phyloP scores from a whole-genome alignment of 2,888 invertebrate genomes.

The Asteroscopus sphinx region DNA sequence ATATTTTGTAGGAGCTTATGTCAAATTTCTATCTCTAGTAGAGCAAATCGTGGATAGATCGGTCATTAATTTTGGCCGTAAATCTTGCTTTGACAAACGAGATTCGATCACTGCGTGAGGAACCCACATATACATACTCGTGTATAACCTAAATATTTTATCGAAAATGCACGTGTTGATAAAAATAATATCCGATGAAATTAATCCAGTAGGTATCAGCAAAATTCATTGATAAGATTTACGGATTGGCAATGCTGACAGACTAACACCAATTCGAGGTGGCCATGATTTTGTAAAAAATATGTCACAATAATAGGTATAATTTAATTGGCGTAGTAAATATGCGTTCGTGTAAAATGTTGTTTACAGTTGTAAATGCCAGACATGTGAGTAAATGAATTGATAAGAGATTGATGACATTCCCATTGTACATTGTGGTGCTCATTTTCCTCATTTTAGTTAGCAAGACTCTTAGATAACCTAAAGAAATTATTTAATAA shows the following conservation, averaged over 20 bases:
- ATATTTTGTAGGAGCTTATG: too few species aligned
- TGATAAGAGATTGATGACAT: slow-evolving; percentile 24
- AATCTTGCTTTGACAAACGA: too few species aligned
- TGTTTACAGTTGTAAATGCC: slow-evolving; percentile 20
- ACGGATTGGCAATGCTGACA: slow-evolving; percentile 9
- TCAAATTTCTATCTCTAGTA: too few species aligned
- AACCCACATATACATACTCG: neutral
- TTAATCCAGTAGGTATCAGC: slow-evolving; percentile 1
- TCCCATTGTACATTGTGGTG: neutral
- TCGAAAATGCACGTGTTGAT: slow-evolving; percentile 20
- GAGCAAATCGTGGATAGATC: too few species aligned
- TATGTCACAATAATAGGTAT: neutral
- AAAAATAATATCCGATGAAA: slow-evolving; percentile 15
- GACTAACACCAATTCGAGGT: slow-evolving; percentile 27
- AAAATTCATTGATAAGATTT: slow-evolving; percentile 30
- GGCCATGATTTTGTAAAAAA: slow-evolving; percentile 24
- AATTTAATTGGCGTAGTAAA: neutral
- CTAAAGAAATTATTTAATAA: neutral
- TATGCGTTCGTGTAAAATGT: slow-evolving; percentile 7
- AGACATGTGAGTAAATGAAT: slow-evolving; percentile 19
- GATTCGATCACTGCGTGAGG: neutral
- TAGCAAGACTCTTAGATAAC: neutral
- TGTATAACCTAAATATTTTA: slow-evolving; percentile 14
- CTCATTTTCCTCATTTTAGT: slow-evolving; percentile 15
- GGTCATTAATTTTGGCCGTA: too few species aligned